phyloP scores from a whole-genome alignment of 2,113 vertebrate species.

The Myotis yumanensis region DNA sequence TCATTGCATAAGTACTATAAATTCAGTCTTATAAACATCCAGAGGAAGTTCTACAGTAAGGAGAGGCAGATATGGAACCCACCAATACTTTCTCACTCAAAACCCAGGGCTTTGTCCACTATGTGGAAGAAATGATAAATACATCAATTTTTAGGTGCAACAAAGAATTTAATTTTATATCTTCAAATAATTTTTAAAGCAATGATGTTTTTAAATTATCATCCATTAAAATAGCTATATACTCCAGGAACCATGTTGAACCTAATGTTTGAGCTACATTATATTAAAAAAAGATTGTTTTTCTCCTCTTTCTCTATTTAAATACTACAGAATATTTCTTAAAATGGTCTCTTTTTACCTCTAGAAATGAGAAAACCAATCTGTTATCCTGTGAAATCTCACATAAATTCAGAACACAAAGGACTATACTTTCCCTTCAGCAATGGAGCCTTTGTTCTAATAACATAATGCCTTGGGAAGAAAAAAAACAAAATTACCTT shows the following conservation, averaged over 20 bases:
- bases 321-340: not conserved
- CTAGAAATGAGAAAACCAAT: conserved; percentile 32
- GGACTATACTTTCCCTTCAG: not conserved
- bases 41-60: not conserved
- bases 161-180: not conserved
- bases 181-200: not conserved
- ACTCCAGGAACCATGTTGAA: not conserved
- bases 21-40: not conserved
- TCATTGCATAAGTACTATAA: not conserved
- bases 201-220: conserved; percentile 21
- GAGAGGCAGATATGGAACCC: not conserved
- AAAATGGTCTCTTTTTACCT: conserved; percentile 36
- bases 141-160: not conserved
- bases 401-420: conserved; percentile 51
- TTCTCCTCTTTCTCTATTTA: conserved; percentile 31
- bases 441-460: conserved; percentile 5
- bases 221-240: not conserved
- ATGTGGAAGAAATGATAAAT: not conserved
- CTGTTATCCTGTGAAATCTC: conserved; percentile 48
- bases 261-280: not conserved
- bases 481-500: conserved; percentile 17
- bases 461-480: not conserved
- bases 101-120: not conserved
- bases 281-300: not conserved
- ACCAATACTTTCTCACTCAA: not conserved